Evolutionary conservation across 92 coral and sea anemone genomes (phyloP), one percentile per base, ranked within the genome.

Genomic region (Paramuricea clavata): DNA sequence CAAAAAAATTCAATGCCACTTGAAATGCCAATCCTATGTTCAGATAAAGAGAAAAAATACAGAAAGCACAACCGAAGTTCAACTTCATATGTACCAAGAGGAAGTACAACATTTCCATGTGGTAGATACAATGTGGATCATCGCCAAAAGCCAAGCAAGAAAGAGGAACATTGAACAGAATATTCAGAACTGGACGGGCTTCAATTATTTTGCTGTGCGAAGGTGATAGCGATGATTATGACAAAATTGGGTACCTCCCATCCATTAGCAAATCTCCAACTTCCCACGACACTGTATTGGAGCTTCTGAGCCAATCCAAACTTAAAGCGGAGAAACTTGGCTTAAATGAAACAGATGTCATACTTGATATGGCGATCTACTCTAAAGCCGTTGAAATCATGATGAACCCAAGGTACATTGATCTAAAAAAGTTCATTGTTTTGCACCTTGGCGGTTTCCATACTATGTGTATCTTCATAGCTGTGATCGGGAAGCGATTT

Each of bases 241-340:
- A 57, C n/a, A 57, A 68, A 68, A 68, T 80, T 59, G 74, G 72
- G 6, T 80, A 80, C 71, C 73, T 80, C 12, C 85, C 85, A 13
- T 50, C 83, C 39, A 78, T 78, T 5, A 50, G 50, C 83, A 28
- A 78, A 21, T 50, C 83, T 30, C 85, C 85, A 32, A 80, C 85
- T 1, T 54, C 54, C 32, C 2, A 6, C 1, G 85, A 80, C 33
- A 60, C 74, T 16, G 74, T 80, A 6, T 16, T 80, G 73, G 85
- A 80, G 25, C 74, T 81, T 15, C 74, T 81, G 0, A 36, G n/a
- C 2, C 85, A 81, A 41, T 78, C 85, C 3, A 81, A 81, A 23
- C 2, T 35, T 17, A 81, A 81, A 13, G 85, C 85, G 17, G 75
- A 81, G 75, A 60, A 81, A 35, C 54, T 81, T 5, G 85, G 76